Evolutionary conservation across 2,797 vertebrate genomes (phyloP).

Genomic region (Brachymystax lenok): DNA sequence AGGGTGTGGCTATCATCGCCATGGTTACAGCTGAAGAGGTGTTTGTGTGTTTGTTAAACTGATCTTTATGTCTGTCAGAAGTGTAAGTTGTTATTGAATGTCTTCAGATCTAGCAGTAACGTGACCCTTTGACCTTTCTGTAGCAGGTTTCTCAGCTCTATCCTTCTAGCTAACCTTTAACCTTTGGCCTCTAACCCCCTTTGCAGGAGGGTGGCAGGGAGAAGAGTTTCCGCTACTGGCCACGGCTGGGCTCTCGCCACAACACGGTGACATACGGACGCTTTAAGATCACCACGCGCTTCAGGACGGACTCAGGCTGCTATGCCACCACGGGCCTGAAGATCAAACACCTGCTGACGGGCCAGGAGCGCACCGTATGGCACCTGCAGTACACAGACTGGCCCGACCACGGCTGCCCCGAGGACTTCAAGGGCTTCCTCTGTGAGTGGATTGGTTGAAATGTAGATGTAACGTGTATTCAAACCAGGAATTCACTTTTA

Average conservation of each 20-base stretch:
- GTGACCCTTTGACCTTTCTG: background rate
- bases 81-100: background rate
- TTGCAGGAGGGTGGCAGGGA: conserved; percentile 90
- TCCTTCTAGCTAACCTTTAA: background rate
- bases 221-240: conserved; percentile 98
- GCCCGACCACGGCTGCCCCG: conserved; percentile 97
- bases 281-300: conserved; percentile 96
- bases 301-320: conserved; percentile 97
- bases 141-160: background rate
- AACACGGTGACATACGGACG: conserved; percentile 94
- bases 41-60: conserved; percentile 16
- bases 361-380: conserved; percentile 95
- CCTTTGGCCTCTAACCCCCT: background rate
- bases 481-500: background rate
- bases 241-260: conserved; percentile 93
- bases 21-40: conserved; percentile 99
- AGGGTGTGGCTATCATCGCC: conserved; percentile 92
- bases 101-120: background rate
- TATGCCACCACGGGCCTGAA: conserved; percentile 96
- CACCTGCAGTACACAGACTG: conserved; percentile 98
- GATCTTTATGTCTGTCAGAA: background rate
- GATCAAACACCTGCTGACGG: conserved; percentile 94
- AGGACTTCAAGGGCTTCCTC: conserved; percentile 95
- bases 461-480: background rate
- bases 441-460: conserved; percentile 73